Base-by-base conservation (phyloP, 1,140 invertebrate genomes). In the Drosophila prosaltans region DNA sequence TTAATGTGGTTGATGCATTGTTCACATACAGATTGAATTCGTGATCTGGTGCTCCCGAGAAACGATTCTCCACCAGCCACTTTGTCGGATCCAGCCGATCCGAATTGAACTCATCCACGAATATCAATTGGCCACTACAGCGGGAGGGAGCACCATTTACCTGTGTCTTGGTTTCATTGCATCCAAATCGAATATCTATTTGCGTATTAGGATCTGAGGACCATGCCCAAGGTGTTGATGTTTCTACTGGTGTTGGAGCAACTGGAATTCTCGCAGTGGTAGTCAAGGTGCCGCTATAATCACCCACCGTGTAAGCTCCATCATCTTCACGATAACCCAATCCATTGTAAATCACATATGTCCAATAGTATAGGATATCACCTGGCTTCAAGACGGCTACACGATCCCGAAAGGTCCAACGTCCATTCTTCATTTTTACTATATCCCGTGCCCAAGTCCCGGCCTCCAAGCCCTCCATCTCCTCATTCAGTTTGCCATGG, bases 301-400 rank as follows among this genome's bases (percentile, higher is more conserved):
- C 92, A 68, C 90, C 93, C 0, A 95, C 94, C 2, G 92, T 93
- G 90, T 92, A 95, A 41, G 88, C 91, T 54, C 94, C 94, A 82
- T 95, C 93, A 72, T 95, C 95, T 77, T 94, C 94, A n/a, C 93
- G 88, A 85, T 95, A 95, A 2, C 94, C 94, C 60, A 95, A 79
- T 1, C 94, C 94, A 40, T 95, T 94, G 64, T 91, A 91, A 69
- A 96, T 94, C 3, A 96, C 95, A 72, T 96, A 96, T 2, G 95
- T 93, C 96, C 96, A 96, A 81, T 95, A 96, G 83, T 96, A 96
- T 48, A 97, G 92, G 8, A 93, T 94, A 76, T 97, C 96, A 1
- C 95, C 95, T 0, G 93, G 72, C 84, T 95, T 94, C 16, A 97
- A 86, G 60, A 92, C 89, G 0, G 94, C 93, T n/a, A 90, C 92